Conservation (phyloP, 2,113 vertebrate species). For the Varanus salvator region DNA sequence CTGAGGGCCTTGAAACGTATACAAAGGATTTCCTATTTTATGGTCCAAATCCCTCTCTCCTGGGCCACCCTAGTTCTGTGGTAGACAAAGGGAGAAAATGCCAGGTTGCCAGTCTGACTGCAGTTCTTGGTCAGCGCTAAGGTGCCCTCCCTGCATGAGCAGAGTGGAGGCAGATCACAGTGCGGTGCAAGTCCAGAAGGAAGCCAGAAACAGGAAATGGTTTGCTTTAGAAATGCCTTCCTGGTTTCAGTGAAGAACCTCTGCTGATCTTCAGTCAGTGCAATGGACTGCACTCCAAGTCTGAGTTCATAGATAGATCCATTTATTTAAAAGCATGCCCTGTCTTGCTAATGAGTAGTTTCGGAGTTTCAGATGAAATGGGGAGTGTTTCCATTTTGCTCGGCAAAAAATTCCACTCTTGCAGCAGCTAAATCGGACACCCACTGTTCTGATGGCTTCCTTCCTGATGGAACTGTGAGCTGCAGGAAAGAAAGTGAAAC, state of each 20-base stretch:
- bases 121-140: neutral
- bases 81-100: neutral
- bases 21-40: neutral
- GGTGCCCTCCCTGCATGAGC: neutral
- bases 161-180: neutral
- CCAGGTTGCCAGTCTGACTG: neutral
- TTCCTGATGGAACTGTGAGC: neutral
- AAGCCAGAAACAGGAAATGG: neutral
- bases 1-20: neutral
- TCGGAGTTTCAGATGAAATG: neutral
- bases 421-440: neutral
- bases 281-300: neutral
- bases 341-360: neutral
- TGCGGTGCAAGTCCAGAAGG: neutral
- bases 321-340: neutral
- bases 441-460: neutral
- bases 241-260: neutral
- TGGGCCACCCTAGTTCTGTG: neutral
- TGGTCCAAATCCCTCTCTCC: neutral
- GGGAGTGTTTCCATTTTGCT: neutral
- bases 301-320: neutral
- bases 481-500: neutral
- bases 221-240: too few relatives aligned
- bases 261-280: neutral
- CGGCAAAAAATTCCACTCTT: neutral